These are phyloP conservation scores for Philereme vetulata DNA, from an alignment of 2,888 invertebrate species.

Conservation along the genomic window DNA sequence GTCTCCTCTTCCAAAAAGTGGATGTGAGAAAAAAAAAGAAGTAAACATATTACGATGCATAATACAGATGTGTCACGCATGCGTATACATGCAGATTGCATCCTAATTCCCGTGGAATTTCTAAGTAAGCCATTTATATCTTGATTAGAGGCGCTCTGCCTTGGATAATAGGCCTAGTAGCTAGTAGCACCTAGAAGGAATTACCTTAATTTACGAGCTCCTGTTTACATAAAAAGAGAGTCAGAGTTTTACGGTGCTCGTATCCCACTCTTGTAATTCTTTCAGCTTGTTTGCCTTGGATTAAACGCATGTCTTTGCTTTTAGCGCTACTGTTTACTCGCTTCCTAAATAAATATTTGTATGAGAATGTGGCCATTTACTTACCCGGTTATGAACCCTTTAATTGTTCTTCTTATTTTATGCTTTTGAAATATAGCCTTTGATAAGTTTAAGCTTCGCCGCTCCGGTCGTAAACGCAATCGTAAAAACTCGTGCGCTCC, in stretches of 20 bases:
- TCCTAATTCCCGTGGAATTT: constrained; percentile 63
- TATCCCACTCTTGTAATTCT: constrained; percentile 75
- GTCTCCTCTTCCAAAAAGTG: too few species aligned
- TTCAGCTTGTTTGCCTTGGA: constrained; percentile 78
- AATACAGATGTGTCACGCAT: constrained; percentile 41
- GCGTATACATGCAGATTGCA: constrained; percentile 68
- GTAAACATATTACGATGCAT: too few species aligned
- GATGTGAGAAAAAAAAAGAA: too few species aligned
- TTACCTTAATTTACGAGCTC: constrained; percentile 71
- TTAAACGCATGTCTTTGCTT: constrained; percentile 80
- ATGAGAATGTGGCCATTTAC: constrained; percentile 70
- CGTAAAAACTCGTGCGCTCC: constrained; percentile 55
- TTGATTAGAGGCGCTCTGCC: constrained; percentile 61
- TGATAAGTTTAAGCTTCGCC: constrained; percentile 63
- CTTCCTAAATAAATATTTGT: constrained; percentile 76
- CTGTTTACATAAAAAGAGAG: constrained; percentile 67
- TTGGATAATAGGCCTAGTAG: constrained; percentile 60
- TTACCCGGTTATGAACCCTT: constrained; percentile 69
- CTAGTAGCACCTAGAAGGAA: constrained; percentile 62
- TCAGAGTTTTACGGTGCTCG: constrained; percentile 66
- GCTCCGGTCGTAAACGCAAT: constrained; percentile 63
- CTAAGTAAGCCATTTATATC: constrained; percentile 71
- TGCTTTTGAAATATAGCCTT: constrained; percentile 69
- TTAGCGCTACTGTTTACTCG: constrained; percentile 78
- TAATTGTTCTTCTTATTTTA: constrained; percentile 77